Evolutionary conservation across 2,888 invertebrate genomes (phyloP), one percentile per base, ranked within the genome.

Genomic region (Odontomyia ornata): DNA sequence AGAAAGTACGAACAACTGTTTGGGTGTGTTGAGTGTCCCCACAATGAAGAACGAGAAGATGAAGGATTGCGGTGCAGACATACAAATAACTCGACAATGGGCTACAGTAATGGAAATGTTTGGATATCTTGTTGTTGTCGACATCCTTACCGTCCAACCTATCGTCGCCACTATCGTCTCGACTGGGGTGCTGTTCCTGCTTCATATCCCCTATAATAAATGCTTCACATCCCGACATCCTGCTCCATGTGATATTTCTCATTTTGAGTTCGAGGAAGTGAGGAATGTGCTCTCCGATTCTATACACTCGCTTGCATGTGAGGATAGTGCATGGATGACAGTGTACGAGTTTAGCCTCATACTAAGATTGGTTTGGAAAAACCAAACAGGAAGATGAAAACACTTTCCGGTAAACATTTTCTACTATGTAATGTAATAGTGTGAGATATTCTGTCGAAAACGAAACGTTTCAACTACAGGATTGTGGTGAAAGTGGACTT

Each of bases 321-420:
- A n/a, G n/a, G n/a, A n/a, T n/a, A n/a, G 15, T 52, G 18, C 18
- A 18, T 52, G 52, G 3, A 52, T 18, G 4, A 52, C 52, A 18
- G 13, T n/a, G n/a, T n/a, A n/a, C n/a, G n/a, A n/a, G n/a, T n/a
- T n/a, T n/a, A n/a, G n/a, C n/a, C n/a, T n/a, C n/a, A n/a, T n/a
- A 15, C 52, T 52, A 4, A 52, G 15, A 15, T 15, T n/a, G 15
- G 7, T 18, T 15, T 52, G 60, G 60, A 46, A 60, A 60, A 60
- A 30, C 73, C 60, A 18, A 73, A 60, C 73, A 73, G 73, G 73
- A 73, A 73, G 73, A 73, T 57, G 57, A 57, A 57, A 73, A 73
- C 57, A 57, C 57, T 73, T 73, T 57, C 73, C 57, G 60, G 21
- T 28, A 36, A 47, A 60, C 43, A 73, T 57, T 73, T 73, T 43